Base-by-base conservation (phyloP, 2,113 vertebrate species). In the Callopanchax toddi region DNA sequence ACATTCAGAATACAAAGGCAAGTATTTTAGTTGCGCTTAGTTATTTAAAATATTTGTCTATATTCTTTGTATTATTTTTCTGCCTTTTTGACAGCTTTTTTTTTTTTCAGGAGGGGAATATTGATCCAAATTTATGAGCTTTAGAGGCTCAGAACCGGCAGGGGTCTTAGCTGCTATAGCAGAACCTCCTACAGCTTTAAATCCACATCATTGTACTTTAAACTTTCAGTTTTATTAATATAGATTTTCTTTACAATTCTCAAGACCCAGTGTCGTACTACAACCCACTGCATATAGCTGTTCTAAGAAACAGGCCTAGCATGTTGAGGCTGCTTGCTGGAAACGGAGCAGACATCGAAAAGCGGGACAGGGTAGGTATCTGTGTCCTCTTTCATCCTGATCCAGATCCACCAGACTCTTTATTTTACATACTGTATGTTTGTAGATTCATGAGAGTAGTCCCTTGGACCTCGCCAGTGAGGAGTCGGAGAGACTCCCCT, bases 221-320 rank as follows among this genome's bases (percentile, higher is more conserved):
- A 21, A 49, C 4, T 21, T 11, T 26, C 13, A 48, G 11, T 61
- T 36, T 43, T n/a, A 42, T 42, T 50, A 15, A 55, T 21, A 2
- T 51, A 1, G 1, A n/a, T n/a, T 1, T 54, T 59, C 25, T 25
- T 57, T 45, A 22, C 21, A 23, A 1, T 39, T 62, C 25, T 71
- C 1, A 83, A 99, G 97, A 98, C 74, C 96, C 97, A 0, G 95
- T 98, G 50, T 96, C 95, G 0, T 98, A 96, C 86, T 99, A 98
- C 92, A 98, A 93, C 0, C 91, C 97, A 0, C 85, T 99, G 48
- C 96, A 99, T 67, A 92, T 97, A 0, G 95, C 96, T 0, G 94
- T 98, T 76, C 84, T 98, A 49, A 93, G 93, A 21, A 96, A 94
- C 89, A 93, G 91, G 86, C 93, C 93, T 0, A 91, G 89, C 54